Base-by-base conservation (phyloP, 2,113 vertebrate species). In the Nerophis lumbriciformis region DNA sequence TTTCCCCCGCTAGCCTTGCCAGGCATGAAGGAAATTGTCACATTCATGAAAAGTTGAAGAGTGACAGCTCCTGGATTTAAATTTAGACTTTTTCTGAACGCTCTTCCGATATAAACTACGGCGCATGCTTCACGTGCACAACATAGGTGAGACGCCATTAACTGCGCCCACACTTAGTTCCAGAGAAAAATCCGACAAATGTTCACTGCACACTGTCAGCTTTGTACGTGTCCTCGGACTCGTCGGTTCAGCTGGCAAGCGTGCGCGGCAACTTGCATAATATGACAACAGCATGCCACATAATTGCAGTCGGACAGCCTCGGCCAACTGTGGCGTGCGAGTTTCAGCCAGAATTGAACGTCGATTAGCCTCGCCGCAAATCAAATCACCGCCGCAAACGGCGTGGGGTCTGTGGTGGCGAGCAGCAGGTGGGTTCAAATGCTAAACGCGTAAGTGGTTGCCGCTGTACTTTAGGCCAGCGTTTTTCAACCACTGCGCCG, bases 41-140 rank as follows among this genome's bases (percentile, higher is more conserved):
- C 61, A 71, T 66, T 66, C 64, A 60, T 59, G 64, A 75, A 74
- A 69, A 78, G 61, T 48, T 68, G 63, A 63, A 74, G 63, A 77
- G 73, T 73, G 75, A 61, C 67, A 59, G 53, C 19, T 52, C 70
- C 65, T 19, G 62, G 50, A 65, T 69, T 76, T 71, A 48, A 66
- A 60, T 66, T 76, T 39, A 63, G 66, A 73, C 68, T 53, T 44
- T 45, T 71, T 19, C 5, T 39, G 39, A 1, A 42, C 8, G 3
- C 39, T 9, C 8, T 42, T 9, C 6, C 39, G 10, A 9, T 42
- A 42, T 9, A 42, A 42, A 9, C 39, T 42, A 42, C 39, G 6
- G 4, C 8, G 6, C 39, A 42, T 42, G 38, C 38, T 39, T 42
- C 8, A 10, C 10, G 8, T 42, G 39, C 39, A 9, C 10, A 8